A percentile compares a stretch with the other conserved stretches of the same genome.
These are phyloP conservation scores for Aulostomus chinensis DNA, from an alignment of 2,797 vertebrate genomes.

Conservation along the genomic window DNA sequence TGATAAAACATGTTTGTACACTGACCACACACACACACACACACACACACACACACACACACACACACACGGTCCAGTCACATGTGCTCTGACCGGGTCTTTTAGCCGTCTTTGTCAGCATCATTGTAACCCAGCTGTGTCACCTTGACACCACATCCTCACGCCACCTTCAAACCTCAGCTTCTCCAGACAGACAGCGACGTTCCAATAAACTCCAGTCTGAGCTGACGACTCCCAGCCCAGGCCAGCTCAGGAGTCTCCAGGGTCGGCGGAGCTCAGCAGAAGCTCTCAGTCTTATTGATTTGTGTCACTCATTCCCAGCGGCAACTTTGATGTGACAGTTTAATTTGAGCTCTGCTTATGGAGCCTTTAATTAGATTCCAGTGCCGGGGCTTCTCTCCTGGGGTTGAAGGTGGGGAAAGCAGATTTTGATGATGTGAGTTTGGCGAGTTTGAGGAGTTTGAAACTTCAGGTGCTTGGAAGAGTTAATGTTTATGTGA, in stretches of 20 bases:
- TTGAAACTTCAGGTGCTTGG: background rate
- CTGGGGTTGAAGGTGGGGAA: slow-evolving; percentile 44
- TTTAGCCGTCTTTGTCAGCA: too few relatives aligned
- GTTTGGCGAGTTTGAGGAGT: slow-evolving; percentile 38
- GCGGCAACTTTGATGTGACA: slow-evolving; percentile 65
- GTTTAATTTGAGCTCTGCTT: slow-evolving; percentile 64
- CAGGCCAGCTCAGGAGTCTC: slow-evolving; percentile 35
- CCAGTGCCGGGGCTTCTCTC: slow-evolving; percentile 42
- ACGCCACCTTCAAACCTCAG: too few relatives aligned
- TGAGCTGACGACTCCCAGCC: slow-evolving; percentile 32
- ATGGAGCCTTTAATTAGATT: slow-evolving; percentile 69
- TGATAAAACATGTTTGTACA: too few relatives aligned
- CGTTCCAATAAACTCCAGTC: background rate
- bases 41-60: too few relatives aligned
- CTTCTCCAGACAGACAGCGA: too few relatives aligned
- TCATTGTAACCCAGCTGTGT: too few relatives aligned
- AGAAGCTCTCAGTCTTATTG: slow-evolving; percentile 56
- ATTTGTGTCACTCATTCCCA: slow-evolving; percentile 65
- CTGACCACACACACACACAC: too few relatives aligned
- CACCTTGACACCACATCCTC: too few relatives aligned
- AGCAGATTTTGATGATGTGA: slow-evolving; percentile 42
- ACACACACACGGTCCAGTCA: too few relatives aligned
- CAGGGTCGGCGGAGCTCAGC: slow-evolving; percentile 35
- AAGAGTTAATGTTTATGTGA: slow-evolving; percentile 16
- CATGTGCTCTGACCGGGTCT: too few relatives aligned